These are phyloP conservation scores for Pluvianellus socialis DNA, from an alignment of 2,113 vertebrate genomes.

Conservation along the genomic window DNA sequence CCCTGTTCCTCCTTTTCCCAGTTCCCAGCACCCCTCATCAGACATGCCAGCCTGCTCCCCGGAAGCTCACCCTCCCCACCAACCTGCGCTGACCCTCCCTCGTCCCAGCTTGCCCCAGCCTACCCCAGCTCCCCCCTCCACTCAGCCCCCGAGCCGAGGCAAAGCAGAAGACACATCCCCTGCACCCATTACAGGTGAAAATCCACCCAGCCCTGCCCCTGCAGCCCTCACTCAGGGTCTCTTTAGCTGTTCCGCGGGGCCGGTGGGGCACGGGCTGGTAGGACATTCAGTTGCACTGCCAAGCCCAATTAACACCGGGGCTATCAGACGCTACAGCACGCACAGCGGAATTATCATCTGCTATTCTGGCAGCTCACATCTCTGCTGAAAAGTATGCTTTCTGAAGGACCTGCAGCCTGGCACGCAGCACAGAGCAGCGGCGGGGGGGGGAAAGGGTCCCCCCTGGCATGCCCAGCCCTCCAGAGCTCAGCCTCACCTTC, in stretches of 20 bases:
- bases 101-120: not conserved
- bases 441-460: not conserved
- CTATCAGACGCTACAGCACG: not conserved
- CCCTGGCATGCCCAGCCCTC: not conserved
- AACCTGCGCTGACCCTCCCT: not conserved
- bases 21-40: not conserved
- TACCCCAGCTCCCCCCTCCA: not conserved
- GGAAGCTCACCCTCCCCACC: not conserved
- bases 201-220: not conserved
- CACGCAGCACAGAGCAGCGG: rapidly evolving
- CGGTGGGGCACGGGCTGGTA: not conserved
- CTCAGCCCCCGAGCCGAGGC: not conserved
- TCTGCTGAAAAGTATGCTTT: not conserved
- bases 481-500: not conserved
- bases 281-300: not conserved
- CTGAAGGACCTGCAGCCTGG: not conserved
- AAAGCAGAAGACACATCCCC: not conserved
- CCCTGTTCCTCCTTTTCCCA: not conserved
- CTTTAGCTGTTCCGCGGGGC: not conserved
- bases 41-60: not conserved
- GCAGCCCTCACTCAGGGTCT: not conserved
- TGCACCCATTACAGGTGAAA: not conserved
- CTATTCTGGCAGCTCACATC: not conserved
- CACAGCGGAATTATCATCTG: not conserved
- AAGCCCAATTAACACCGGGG: not conserved